Percentiles rank a stretch among this genome's conserved stretches.
Evolutionary conservation across 1,140 invertebrate genomes (phyloP).

Genomic region (Anastatus disparis): DNA sequence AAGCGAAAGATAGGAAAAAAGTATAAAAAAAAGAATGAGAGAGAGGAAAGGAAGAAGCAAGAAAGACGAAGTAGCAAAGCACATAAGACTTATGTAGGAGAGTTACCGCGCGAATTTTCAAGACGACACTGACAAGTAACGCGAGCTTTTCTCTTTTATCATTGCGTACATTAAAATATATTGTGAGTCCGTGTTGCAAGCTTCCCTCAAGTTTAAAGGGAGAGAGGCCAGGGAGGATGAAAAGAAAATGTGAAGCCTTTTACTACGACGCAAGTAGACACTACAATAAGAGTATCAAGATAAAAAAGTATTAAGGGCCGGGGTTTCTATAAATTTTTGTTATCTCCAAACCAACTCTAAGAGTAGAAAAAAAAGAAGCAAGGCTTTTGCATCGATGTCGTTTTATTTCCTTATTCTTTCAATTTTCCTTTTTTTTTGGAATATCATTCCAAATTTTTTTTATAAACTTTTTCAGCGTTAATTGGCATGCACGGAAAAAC

Average conservation of each 20-base stretch:
- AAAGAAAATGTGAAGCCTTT: neutral
- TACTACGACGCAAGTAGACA: neutral
- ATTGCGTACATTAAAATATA: slow-evolving; percentile 43
- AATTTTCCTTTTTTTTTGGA: too few species aligned
- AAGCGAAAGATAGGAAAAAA: too few species aligned
- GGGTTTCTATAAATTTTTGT: slow-evolving; percentile 34
- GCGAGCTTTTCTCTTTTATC: slow-evolving; percentile 41
- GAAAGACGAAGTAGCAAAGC: slow-evolving; percentile 8
- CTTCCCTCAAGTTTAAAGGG: neutral
- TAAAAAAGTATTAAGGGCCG: slow-evolving; percentile 32
- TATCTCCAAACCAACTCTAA: slow-evolving; percentile 9
- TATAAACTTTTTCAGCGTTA: too few species aligned
- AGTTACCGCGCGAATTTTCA: slow-evolving; percentile 39
- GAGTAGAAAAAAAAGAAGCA: too few species aligned
- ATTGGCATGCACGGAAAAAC: too few species aligned
- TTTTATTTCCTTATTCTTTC: too few species aligned
- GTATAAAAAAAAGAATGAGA: too few species aligned
- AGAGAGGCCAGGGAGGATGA: neutral
- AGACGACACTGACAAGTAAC: slow-evolving; percentile 42
- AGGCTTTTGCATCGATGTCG: too few species aligned
- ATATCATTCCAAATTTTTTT: too few species aligned
- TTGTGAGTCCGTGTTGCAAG: neutral
- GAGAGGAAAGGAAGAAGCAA: too few species aligned
- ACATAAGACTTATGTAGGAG: slow-evolving; percentile 4
- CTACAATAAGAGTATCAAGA: slow-evolving; percentile 14